Conservation (phyloP, 2,888 invertebrate species). For the Drosophila quinaria region DNA sequence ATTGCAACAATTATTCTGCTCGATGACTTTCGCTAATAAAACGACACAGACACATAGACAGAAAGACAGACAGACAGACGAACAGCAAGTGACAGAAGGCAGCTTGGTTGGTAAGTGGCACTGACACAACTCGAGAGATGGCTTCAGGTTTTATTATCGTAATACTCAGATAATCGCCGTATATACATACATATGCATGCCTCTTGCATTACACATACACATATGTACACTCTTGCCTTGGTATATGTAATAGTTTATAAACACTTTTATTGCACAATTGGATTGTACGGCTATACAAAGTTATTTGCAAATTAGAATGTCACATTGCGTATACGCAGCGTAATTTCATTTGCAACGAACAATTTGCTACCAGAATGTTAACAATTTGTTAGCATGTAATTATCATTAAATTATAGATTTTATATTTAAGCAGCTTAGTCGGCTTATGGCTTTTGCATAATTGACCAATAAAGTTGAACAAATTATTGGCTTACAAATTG, state of each 20-base stretch:
- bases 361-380: conserved; percentile 26
- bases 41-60: conserved; percentile 51
- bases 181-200: conserved; percentile 8
- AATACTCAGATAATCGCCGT: conserved; percentile 66
- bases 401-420: conserved; percentile 7
- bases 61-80: conserved; percentile 15
- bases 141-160: conserved; percentile 64
- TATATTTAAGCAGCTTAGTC: conserved; percentile 13
- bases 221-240: background rate
- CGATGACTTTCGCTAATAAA: conserved; percentile 83
- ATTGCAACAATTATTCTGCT: conserved; percentile 83
- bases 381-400: conserved; percentile 9
- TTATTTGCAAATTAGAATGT: conserved; percentile 54
- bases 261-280: conserved; percentile 55
- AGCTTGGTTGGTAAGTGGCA: conserved; percentile 23
- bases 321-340: conserved; percentile 52
- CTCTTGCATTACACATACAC: conserved; percentile 24
- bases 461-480: conserved; percentile 10
- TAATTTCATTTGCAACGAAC: conserved; percentile 18
- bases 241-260: conserved; percentile 47
- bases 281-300: conserved; percentile 33
- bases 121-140: conserved; percentile 46
- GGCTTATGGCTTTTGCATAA: conserved; percentile 11
- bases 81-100: conserved; percentile 37
- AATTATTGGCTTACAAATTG: conserved; percentile 29